These are phyloP conservation scores for Carterocephalus palaemon DNA, from an alignment of 2,888 invertebrate genomes.

Conservation along the genomic window DNA sequence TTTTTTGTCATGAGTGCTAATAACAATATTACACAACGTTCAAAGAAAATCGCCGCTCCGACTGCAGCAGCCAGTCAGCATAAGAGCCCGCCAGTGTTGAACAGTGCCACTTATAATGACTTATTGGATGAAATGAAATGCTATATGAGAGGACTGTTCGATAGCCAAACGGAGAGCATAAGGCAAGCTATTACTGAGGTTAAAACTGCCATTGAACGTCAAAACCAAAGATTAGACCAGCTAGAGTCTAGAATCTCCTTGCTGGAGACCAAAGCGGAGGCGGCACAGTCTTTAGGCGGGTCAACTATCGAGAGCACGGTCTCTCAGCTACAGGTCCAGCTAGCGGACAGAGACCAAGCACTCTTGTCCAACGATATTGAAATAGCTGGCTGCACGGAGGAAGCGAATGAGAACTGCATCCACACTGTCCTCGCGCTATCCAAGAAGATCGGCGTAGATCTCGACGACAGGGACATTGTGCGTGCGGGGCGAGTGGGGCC, in stretches of 20 bases:
- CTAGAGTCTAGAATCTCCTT: not conserved
- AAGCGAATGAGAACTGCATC: not conserved
- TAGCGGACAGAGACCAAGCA: not conserved
- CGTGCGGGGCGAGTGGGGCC: not conserved
- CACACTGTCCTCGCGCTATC: not conserved
- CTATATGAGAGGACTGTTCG: too few species aligned
- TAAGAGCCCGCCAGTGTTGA: too few species aligned
- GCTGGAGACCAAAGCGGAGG: not conserved
- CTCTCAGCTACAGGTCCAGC: not conserved
- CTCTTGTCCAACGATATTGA: not conserved
- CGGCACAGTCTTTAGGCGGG: not conserved
- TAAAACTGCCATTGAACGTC: not conserved
- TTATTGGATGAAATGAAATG: too few species aligned
- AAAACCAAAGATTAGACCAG: not conserved
- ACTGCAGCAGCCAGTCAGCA: too few species aligned
- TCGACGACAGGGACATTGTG: not conserved
- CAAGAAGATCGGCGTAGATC: not conserved
- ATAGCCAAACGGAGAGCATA: not conserved
- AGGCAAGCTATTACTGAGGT: not conserved
- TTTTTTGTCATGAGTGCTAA: too few species aligned
- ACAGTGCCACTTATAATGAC: too few species aligned
- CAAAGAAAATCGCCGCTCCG: too few species aligned
- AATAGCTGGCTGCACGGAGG: not conserved
- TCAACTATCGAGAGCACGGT: not conserved
- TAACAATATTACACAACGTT: too few species aligned